Percentiles rank a stretch among this genome's conserved stretches.
Conservation (phyloP, 2,888 invertebrate species). For the Eudasyphora cyanicolor region DNA sequence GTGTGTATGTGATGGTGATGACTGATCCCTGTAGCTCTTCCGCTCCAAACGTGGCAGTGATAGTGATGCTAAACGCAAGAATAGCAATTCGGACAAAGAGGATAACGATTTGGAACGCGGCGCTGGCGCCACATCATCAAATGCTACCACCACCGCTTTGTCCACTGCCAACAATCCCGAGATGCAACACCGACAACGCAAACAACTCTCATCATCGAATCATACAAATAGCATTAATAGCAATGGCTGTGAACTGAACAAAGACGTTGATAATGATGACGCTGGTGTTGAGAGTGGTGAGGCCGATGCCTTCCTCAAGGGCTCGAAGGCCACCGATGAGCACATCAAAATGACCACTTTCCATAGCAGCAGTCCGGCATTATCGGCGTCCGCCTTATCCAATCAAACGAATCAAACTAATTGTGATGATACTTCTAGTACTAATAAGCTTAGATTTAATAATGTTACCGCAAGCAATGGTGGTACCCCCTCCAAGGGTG, state of each 20-base stretch:
- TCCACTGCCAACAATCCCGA: slow-evolving; percentile 69
- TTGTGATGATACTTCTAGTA: slow-evolving; percentile 72
- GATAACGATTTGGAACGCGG: slow-evolving; percentile 68
- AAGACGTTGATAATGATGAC: slow-evolving; percentile 64
- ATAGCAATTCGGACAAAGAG: slow-evolving; percentile 75
- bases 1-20: not conserved
- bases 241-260: slow-evolving; percentile 66
- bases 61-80: slow-evolving; percentile 76
- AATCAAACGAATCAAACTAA: slow-evolving; percentile 77
- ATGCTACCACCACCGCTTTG: slow-evolving; percentile 52
- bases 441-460: slow-evolving; percentile 66
- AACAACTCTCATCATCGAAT: slow-evolving; percentile 69
- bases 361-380: slow-evolving; percentile 72
- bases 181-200: slow-evolving; percentile 78
- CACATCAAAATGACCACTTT: slow-evolving; percentile 72
- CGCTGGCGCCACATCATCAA: slow-evolving; percentile 69
- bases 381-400: slow-evolving; percentile 71
- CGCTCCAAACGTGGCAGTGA: slow-evolving; percentile 72
- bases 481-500: slow-evolving; percentile 52
- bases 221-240: slow-evolving; percentile 69
- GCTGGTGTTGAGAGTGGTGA: slow-evolving; percentile 69
- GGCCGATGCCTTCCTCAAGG: slow-evolving; percentile 71
- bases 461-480: slow-evolving; percentile 60
- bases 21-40: slow-evolving; percentile 66
- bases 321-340: slow-evolving; percentile 68